Percentiles rank a stretch among this genome's conserved stretches.
phyloP scores from a whole-genome alignment of 2,113 vertebrate genomes.

The Hyperopisus bebe region DNA sequence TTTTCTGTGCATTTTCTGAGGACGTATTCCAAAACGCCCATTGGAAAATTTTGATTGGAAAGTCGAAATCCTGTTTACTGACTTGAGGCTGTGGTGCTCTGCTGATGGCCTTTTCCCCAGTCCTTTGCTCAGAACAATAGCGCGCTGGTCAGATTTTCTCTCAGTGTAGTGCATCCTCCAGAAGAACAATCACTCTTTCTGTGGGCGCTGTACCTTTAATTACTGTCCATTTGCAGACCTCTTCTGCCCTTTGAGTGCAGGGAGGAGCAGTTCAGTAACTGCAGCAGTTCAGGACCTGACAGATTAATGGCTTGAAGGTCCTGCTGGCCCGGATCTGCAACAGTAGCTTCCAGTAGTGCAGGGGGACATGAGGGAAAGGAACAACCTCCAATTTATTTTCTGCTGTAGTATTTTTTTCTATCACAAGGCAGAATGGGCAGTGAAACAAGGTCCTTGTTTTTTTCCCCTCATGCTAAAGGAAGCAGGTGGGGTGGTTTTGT shows the following conservation, averaged over 20 bases:
- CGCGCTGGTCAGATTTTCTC: neutral
- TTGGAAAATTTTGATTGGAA: neutral
- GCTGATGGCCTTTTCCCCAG: neutral
- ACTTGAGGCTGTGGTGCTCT: neutral
- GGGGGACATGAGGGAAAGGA: neutral
- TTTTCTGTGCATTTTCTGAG: neutral
- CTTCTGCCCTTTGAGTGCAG: neutral
- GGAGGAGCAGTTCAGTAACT: neutral
- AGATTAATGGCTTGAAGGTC: slow-evolving; percentile 5
- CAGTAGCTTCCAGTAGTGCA: neutral
- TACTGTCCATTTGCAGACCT: neutral
- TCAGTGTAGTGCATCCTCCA: neutral
- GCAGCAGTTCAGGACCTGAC: neutral
- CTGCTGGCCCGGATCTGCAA: neutral
- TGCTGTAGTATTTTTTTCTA: neutral
- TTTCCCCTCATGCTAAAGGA: neutral
- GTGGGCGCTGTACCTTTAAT: neutral
- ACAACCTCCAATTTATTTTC: neutral
- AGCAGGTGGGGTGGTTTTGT: neutral
- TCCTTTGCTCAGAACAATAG: slow-evolving; percentile 3
- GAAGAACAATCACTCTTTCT: neutral
- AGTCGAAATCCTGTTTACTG: neutral
- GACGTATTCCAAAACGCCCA: neutral
- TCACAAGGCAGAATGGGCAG: neutral
- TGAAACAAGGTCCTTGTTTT: neutral